A percentile compares a stretch with the other conserved stretches of the same genome.
Conservation (phyloP, 2,797 vertebrate species). For the Hafferia zeledoni region DNA sequence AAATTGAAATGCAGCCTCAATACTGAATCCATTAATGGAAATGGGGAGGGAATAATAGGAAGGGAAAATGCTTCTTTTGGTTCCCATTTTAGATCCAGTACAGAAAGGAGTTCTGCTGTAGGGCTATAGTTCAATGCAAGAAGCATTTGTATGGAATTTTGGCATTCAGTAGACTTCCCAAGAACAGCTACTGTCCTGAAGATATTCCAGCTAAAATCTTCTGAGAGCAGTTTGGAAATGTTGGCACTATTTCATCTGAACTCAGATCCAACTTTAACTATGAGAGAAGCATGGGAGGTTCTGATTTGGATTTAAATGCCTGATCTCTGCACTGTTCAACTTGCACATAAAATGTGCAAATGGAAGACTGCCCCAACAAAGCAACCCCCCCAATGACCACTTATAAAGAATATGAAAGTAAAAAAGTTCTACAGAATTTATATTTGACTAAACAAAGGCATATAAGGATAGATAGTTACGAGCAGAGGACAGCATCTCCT, state of each 20-base stretch:
- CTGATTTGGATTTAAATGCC: background rate
- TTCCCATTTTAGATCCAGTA: background rate
- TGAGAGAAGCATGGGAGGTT: background rate
- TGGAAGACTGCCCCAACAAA: background rate
- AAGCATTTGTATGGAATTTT: conserved; percentile 21
- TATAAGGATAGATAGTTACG: background rate
- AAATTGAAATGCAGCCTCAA: background rate
- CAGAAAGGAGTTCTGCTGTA: background rate
- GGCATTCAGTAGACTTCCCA: background rate
- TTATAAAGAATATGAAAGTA: background rate
- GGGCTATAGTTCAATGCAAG: background rate
- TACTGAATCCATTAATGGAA: background rate
- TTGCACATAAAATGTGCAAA: background rate
- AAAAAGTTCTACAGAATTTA: background rate
- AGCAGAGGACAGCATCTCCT: background rate
- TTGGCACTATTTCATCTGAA: background rate
- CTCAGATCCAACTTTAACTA: background rate
- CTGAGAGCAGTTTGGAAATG: background rate
- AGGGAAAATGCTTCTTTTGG: background rate
- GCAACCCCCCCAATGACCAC: background rate
- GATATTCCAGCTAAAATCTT: conserved; percentile 14
- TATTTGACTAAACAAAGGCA: background rate
- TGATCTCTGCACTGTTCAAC: background rate
- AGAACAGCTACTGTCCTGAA: conserved; percentile 14
- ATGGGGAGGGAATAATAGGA: background rate